A percentile compares a stretch with the other conserved stretches of the same genome.
phyloP scores from a whole-genome alignment of 1,140 invertebrate species.

The Diorhabda sublineata region DNA sequence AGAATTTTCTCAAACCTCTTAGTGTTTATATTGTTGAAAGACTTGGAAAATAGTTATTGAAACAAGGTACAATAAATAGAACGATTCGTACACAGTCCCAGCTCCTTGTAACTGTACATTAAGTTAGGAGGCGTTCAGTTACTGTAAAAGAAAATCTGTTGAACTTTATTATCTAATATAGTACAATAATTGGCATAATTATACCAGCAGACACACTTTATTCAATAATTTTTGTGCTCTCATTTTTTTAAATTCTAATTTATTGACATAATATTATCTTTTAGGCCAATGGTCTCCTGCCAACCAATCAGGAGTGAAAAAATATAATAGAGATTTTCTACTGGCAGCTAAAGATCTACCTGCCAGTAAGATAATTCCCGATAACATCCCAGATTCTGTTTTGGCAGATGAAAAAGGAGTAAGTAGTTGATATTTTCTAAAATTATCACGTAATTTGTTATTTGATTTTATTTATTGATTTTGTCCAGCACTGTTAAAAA shows the following conservation, averaged over 20 bases:
- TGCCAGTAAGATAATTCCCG: constrained; percentile 69
- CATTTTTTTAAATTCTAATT: neutral
- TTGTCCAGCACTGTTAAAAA: too few relatives aligned
- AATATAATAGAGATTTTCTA: constrained; percentile 77
- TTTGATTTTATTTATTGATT: neutral
- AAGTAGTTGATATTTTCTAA: constrained; percentile 14
- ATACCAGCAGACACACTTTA: constrained; percentile 7
- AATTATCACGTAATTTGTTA: constrained; percentile 1
- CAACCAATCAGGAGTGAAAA: constrained; percentile 75
- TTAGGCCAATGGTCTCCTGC: constrained; percentile 80
- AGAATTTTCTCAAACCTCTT: too few relatives aligned
- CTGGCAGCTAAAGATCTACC: constrained; percentile 69
- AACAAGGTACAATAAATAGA: too few relatives aligned
- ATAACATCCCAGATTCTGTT: constrained; percentile 50
- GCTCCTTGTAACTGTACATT: constrained; percentile 1
- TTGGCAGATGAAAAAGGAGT: constrained; percentile 33
- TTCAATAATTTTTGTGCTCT: constrained; percentile 2
- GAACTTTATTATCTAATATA: constrained; percentile 8
- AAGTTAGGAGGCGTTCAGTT: constrained; percentile 5
- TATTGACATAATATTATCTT: constrained; percentile 13
- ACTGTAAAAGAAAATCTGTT: constrained; percentile 8
- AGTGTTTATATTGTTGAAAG: too few relatives aligned
- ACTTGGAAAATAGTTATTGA: too few relatives aligned
- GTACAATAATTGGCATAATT: neutral
- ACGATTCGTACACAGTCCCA: constrained; percentile 5